Conservation (phyloP, 1,140 invertebrate genomes). For the Meloidogyne hapla region DNA sequence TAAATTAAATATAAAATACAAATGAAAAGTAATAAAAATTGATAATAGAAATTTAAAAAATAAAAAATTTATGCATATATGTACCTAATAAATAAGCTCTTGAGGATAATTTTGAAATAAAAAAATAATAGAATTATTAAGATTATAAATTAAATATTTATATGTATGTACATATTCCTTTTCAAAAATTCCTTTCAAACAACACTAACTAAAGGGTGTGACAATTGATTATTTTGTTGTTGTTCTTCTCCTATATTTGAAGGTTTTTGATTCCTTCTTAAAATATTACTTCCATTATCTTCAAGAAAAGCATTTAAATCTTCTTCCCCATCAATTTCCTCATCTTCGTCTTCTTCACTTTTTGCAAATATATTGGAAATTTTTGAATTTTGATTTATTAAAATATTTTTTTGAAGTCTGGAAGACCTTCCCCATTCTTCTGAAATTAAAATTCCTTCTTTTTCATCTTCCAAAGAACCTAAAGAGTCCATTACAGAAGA, state of each 20-base stretch:
- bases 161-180: too few species aligned
- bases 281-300: neutral
- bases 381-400: neutral
- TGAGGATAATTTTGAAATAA: too few species aligned
- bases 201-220: conserved; percentile 26
- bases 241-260: neutral
- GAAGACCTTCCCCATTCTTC: neutral
- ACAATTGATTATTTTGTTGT: neutral
- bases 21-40: too few species aligned
- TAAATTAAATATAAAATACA: too few species aligned
- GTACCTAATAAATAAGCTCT: too few species aligned
- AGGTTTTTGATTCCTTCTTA: neutral
- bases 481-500: conserved; percentile 20
- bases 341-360: conserved; percentile 18
- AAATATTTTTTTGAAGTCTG: neutral
- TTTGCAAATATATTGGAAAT: conserved; percentile 23
- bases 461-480: conserved; percentile 17
- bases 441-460: conserved; percentile 13
- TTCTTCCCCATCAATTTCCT: conserved; percentile 23
- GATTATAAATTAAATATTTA: too few species aligned
- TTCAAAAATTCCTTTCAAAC: neutral
- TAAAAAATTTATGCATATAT: too few species aligned
- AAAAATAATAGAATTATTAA: too few species aligned
- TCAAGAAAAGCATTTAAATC: conserved; percentile 32
- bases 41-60: too few species aligned